phyloP scores from a whole-genome alignment of 2,888 invertebrate species.

The Unio delphinus region DNA sequence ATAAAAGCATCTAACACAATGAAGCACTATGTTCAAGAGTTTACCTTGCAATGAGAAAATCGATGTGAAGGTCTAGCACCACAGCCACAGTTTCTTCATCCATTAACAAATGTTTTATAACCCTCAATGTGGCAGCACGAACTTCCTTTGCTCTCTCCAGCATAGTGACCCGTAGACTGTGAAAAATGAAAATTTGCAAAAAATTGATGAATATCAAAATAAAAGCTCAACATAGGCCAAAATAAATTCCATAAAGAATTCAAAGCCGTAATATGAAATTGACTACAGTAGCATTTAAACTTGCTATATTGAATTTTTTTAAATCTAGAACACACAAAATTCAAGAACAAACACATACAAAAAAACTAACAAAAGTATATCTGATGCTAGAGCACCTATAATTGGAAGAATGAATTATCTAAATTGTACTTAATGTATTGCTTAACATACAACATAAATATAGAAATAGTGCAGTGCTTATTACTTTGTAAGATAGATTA shows the following conservation, averaged over 20 bases:
- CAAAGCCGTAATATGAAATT: not conserved
- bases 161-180: slow-evolving; percentile 87
- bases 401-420: too few relatives aligned
- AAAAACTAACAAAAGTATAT: not conserved
- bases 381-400: too few relatives aligned
- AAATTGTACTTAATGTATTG: too few relatives aligned
- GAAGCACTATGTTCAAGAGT: not conserved
- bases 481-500: too few relatives aligned
- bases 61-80: slow-evolving; percentile 86
- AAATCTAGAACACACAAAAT: not conserved
- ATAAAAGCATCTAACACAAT: too few relatives aligned
- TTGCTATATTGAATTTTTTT: not conserved
- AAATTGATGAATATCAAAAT: not conserved
- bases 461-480: too few relatives aligned
- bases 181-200: slow-evolving; percentile 49
- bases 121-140: slow-evolving; percentile 89
- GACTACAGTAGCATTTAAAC: not conserved
- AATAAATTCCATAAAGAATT: not conserved
- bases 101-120: slow-evolving; percentile 86
- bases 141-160: slow-evolving; percentile 91
- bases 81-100: slow-evolving; percentile 84
- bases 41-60: slow-evolving; percentile 84
- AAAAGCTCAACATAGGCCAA: not conserved
- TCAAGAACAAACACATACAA: not conserved
- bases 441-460: too few relatives aligned